Percentiles rank a stretch among this genome's conserved stretches.
Conservation (phyloP, 1,140 invertebrate species). For the Liolophura sinensis region DNA sequence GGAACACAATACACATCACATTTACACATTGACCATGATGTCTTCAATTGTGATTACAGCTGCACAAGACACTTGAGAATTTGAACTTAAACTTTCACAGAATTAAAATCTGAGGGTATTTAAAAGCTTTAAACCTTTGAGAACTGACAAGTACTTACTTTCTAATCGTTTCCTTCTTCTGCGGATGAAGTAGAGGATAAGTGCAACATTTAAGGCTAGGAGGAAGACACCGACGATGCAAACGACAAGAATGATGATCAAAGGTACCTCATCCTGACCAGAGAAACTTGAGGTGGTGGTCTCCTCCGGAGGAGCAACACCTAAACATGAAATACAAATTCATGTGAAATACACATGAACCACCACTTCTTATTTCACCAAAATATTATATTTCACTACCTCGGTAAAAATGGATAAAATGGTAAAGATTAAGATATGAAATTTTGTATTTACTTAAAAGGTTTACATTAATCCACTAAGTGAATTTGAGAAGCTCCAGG, state of each 20-base stretch:
- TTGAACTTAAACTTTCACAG: too few species aligned
- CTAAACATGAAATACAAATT: conserved; percentile 16
- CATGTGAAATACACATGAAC: not conserved
- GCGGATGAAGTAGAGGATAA: conserved; percentile 83
- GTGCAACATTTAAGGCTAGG: conserved; percentile 77
- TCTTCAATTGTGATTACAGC: too few species aligned
- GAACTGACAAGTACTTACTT: conserved; percentile 24
- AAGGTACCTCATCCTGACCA: conserved; percentile 67
- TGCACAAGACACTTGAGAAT: too few species aligned
- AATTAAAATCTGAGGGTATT: too few species aligned
- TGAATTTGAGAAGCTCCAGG: too few species aligned
- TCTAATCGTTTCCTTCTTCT: conserved; percentile 71
- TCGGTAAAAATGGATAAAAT: conserved; percentile 9
- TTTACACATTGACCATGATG: too few species aligned
- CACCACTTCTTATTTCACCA: too few species aligned
- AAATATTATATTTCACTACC: too few species aligned
- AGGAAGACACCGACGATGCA: conserved; percentile 77
- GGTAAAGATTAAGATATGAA: too few species aligned
- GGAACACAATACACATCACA: conserved; percentile 7
- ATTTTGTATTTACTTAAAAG: too few species aligned
- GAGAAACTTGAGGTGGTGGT: conserved; percentile 23
- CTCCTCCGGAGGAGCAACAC: conserved; percentile 59
- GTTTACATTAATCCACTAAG: too few species aligned
- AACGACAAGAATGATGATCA: conserved; percentile 80
- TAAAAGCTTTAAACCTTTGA: too few species aligned